These are phyloP conservation scores for Heliconius himera DNA, from an alignment of 1,140 invertebrate genomes.

Conservation along the genomic window DNA sequence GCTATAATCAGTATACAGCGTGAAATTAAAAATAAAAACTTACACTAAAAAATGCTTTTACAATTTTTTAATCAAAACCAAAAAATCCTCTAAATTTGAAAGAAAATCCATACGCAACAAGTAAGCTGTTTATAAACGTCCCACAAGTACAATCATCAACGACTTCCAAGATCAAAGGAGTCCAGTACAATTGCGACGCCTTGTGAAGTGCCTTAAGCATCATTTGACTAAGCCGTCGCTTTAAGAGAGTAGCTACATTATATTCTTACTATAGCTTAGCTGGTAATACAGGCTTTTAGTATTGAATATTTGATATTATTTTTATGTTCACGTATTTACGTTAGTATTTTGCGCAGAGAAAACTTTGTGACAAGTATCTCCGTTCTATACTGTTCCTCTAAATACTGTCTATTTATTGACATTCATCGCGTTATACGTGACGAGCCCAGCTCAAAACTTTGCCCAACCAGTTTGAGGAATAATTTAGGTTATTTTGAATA, in stretches of 20 bases:
- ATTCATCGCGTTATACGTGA: too few species aligned
- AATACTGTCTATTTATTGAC: too few species aligned
- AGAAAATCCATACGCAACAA: slow-evolving; percentile 2
- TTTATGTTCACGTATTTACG: not conserved
- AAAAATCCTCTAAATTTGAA: not conserved
- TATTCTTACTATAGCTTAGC: slow-evolving; percentile 2
- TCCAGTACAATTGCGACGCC: slow-evolving; percentile 11
- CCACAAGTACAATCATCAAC: slow-evolving; percentile 8
- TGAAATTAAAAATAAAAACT: too few species aligned
- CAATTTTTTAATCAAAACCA: not conserved
- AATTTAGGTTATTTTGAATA: too few species aligned
- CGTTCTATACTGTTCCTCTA: too few species aligned
- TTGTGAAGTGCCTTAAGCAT: slow-evolving; percentile 7
- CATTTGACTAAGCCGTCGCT: slow-evolving; percentile 13
- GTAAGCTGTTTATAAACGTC: slow-evolving; percentile 14
- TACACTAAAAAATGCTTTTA: not conserved
- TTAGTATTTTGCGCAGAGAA: too few species aligned
- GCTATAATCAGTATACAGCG: too few species aligned
- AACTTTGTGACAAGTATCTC: too few species aligned
- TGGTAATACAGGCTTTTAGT: not conserved
- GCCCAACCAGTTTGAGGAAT: too few species aligned
- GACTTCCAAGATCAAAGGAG: not conserved
- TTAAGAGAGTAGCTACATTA: slow-evolving; percentile 13
- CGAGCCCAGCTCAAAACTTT: too few species aligned
- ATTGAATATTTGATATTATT: not conserved